Percentiles rank a stretch among this genome's conserved stretches.
These are phyloP conservation scores for Drosophila biarmipes DNA, from an alignment of 1,140 invertebrate species.

Conservation along the genomic window DNA sequence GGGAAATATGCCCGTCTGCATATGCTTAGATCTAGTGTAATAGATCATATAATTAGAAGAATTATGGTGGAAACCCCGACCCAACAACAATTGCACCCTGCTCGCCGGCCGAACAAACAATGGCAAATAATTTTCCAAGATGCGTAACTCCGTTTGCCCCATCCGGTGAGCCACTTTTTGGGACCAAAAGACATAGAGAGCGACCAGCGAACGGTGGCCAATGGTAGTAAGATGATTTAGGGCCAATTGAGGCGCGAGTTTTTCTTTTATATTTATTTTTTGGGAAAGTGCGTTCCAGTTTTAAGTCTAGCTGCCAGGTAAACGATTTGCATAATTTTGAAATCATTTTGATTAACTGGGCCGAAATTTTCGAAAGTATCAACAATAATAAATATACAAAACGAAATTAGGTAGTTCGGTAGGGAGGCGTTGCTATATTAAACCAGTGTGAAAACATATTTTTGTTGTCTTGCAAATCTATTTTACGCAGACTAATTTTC, in stretches of 20 bases:
- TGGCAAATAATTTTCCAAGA: slow-evolving; percentile 74
- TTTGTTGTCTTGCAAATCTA: neutral
- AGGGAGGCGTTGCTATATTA: slow-evolving; percentile 8
- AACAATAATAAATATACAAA: slow-evolving; percentile 16
- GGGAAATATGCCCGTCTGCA: slow-evolving; percentile 58
- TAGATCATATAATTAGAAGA: slow-evolving; percentile 83
- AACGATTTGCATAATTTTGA: slow-evolving; percentile 71
- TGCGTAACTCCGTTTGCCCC: slow-evolving; percentile 48
- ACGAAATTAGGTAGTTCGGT: slow-evolving; percentile 8
- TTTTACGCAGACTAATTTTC: neutral
- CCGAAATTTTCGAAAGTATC: slow-evolving; percentile 32
- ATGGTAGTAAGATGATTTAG: slow-evolving; percentile 61
- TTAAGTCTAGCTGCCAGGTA: slow-evolving; percentile 3
- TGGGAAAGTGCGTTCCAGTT: slow-evolving; percentile 66
- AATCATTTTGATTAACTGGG: slow-evolving; percentile 50
- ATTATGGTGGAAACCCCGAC: slow-evolving; percentile 73
- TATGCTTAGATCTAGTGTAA: slow-evolving; percentile 54
- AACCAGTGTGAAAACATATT: slow-evolving; percentile 37
- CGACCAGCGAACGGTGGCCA: slow-evolving; percentile 11
- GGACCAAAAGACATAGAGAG: slow-evolving; percentile 19
- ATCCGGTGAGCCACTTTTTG: slow-evolving; percentile 46
- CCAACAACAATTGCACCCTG: slow-evolving; percentile 59
- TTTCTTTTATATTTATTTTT: slow-evolving; percentile 37
- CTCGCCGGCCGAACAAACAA: slow-evolving; percentile 47
- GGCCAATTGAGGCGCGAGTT: slow-evolving; percentile 47